These are phyloP conservation scores for Pyrrhosoma nymphula DNA, from an alignment of 2,888 invertebrate species.

Conservation along the genomic window DNA sequence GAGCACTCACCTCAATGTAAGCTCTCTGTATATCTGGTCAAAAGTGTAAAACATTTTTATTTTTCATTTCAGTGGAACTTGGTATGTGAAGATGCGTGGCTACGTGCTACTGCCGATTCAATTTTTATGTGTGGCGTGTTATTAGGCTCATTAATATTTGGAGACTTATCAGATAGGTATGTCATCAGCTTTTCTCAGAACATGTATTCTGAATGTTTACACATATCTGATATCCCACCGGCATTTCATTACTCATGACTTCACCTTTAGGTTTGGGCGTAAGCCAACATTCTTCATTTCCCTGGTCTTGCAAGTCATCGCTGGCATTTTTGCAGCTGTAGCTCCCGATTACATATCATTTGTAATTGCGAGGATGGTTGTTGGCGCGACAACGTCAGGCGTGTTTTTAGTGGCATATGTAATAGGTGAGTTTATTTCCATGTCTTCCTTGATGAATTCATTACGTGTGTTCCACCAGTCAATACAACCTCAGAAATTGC, in stretches of 20 bases:
- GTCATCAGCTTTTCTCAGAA: slow-evolving; percentile 73
- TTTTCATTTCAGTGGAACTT: slow-evolving; percentile 81
- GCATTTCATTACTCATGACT: neutral
- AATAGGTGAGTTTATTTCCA: slow-evolving; percentile 80
- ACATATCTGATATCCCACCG: neutral
- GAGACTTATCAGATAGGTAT: slow-evolving; percentile 85
- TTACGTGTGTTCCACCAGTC: too few relatives aligned
- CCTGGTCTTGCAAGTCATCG: slow-evolving; percentile 84
- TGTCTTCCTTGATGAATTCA: neutral
- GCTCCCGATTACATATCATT: slow-evolving; percentile 86
- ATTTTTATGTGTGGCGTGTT: slow-evolving; percentile 87
- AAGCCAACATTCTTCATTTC: slow-evolving; percentile 87
- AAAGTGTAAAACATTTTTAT: too few relatives aligned
- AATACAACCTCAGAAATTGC: too few relatives aligned
- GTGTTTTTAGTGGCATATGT: slow-evolving; percentile 89
- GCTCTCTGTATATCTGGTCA: too few relatives aligned
- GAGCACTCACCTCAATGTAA: too few relatives aligned
- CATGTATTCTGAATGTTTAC: neutral
- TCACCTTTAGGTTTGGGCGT: slow-evolving; percentile 81
- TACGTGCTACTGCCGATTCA: slow-evolving; percentile 84
- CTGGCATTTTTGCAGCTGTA: slow-evolving; percentile 84
- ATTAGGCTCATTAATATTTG: slow-evolving; percentile 86
- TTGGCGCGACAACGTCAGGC: slow-evolving; percentile 88
- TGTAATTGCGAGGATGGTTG: slow-evolving; percentile 83
- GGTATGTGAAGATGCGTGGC: slow-evolving; percentile 83